Percentiles rank a stretch among this genome's conserved stretches.
Conservation (phyloP, 1,140 invertebrate genomes). For the Neotoxoptera formosana region DNA sequence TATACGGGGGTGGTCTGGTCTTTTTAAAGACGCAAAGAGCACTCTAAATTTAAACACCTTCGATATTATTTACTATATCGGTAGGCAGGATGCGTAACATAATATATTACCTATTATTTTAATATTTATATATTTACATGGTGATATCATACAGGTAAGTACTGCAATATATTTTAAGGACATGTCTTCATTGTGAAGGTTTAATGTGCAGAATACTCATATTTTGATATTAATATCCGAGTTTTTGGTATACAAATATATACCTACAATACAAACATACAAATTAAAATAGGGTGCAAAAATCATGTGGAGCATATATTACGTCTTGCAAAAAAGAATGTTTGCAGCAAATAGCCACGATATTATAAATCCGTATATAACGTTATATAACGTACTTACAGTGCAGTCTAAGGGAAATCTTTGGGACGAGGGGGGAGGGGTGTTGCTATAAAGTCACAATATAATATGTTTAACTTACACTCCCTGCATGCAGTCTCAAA, state of each 20-base stretch:
- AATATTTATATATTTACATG: no score
- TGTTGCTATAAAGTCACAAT: neutral
- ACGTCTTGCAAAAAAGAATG: neutral
- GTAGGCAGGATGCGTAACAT: no score
- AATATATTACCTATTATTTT: neutral
- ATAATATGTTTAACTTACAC: neutral
- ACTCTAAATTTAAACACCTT: neutral
- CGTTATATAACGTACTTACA: slow-evolving; percentile 13
- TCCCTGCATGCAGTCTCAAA: neutral
- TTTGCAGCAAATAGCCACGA: neutral
- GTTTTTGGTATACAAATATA: no score
- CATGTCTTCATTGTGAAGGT: neutral
- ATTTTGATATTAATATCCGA: neutral
- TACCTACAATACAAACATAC: neutral
- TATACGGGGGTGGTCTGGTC: neutral
- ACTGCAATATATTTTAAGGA: neutral
- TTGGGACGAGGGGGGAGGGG: no score
- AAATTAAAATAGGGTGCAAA: neutral
- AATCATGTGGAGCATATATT: neutral
- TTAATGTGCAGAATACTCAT: neutral
- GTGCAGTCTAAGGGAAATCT: neutral
- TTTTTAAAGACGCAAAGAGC: neutral
- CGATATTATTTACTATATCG: neutral
- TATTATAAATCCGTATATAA: neutral
- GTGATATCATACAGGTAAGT: no score